Evolutionary conservation across 2,888 invertebrate genomes (phyloP).

Genomic region (Dolichopus griseipennis): DNA sequence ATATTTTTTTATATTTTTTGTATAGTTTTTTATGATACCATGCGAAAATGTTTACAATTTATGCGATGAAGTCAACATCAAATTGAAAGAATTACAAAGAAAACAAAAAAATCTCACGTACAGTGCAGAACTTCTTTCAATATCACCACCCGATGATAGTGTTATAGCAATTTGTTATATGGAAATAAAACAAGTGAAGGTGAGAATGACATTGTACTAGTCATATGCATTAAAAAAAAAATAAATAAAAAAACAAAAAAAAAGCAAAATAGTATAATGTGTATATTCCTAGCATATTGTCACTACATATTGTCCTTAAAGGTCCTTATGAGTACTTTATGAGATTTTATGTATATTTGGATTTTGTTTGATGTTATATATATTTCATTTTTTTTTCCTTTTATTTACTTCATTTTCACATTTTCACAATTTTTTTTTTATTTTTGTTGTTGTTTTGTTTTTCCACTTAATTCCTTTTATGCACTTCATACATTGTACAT

Average conservation of each 20-base stretch:
- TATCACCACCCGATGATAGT: constrained; percentile 74
- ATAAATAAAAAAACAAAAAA: no score
- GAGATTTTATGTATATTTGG: constrained; percentile 39
- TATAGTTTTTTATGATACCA: constrained; percentile 55
- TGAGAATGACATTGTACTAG: constrained; percentile 28
- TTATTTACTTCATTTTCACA: no score
- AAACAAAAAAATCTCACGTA: constrained; percentile 59
- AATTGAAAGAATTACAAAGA: constrained; percentile 57
- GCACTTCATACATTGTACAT: neutral
- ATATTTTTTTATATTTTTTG: neutral
- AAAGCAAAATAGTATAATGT: no score
- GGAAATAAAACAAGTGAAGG: constrained; percentile 69
- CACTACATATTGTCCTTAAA: neutral
- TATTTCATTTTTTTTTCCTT: neutral
- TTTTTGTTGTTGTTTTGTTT: no score
- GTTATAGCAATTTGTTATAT: constrained; percentile 63
- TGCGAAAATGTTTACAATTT: constrained; percentile 61
- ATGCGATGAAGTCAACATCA: constrained; percentile 60
- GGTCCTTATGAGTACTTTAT: neutral
- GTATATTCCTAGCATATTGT: neutral
- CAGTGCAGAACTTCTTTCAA: constrained; percentile 76
- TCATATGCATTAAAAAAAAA: no score
- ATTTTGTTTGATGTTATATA: constrained; percentile 43
- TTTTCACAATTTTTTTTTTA: no score
- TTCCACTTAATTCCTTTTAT: constrained; percentile 7